Evolutionary conservation across 2,888 invertebrate genomes (phyloP), one percentile per base, ranked within the genome.

Genomic region (Loripinus fragilis): DNA sequence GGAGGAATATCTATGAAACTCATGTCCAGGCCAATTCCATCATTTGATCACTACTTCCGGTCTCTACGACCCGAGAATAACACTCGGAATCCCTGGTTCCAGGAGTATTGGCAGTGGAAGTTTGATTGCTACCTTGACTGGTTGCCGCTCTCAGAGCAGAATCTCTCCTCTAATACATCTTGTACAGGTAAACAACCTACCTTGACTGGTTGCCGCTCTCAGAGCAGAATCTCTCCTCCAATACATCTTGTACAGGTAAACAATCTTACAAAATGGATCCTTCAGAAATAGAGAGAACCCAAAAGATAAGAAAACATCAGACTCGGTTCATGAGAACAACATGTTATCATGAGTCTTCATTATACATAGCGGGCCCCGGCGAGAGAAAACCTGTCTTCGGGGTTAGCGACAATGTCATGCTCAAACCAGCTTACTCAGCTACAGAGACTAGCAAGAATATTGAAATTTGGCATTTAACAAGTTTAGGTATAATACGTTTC

Each of bases 1-100:
- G 96, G 96, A 64, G 95, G 96, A 67, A 95, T 97, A 80, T 96
- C 96, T 70, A 95, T 97, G 87, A 95, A 96, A 87, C 96, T 97
- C 83, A 95, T 96, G 91, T 96, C 97, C 25, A 96, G 96, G 0
- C 86, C 84, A 15, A 86, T 93, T n/a, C 80, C 87, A 1, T 87
- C 90, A 66, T 94, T 94, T 80, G 96, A 96, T 91, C 92, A 95
- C 8, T 95, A 96, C 93, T 97, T 96, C 93, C 95, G 95, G 87
- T 93, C 95, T 0, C 94, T 96, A 68, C 85, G 86, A 71, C 95
- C 95, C 78, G 96, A 96, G 0, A 95, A 94, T 89, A 96, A 96
- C 93, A 91, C 93, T 10, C 94, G 96, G 71, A 97, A 97, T 93
- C 96, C 96, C 0, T 95, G 95, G 95, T 97, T 97, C 93, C 94